phyloP scores from a whole-genome alignment of 1,140 invertebrate genomes.

The Gerris buenoi region DNA sequence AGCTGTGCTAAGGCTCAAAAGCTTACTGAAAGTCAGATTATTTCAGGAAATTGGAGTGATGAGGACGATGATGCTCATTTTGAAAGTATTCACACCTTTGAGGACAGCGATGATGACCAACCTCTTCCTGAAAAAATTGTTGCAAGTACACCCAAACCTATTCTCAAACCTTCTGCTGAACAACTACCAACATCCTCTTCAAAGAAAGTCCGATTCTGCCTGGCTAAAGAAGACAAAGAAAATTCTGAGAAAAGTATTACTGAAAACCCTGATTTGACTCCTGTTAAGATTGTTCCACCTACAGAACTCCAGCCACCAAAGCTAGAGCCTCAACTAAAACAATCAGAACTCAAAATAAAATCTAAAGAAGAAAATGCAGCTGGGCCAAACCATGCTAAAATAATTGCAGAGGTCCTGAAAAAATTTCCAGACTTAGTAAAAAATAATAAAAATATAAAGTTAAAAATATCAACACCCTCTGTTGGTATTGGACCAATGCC shows the following conservation, averaged over 20 bases:
- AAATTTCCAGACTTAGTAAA: constrained; percentile 75
- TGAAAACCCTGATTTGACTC: constrained; percentile 24
- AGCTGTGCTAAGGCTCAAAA: background rate
- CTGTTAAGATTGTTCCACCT: no score
- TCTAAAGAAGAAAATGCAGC: constrained; percentile 34
- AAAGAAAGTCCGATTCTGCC: constrained; percentile 33
- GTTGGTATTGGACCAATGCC: no score
- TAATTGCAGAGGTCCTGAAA: constrained; percentile 44
- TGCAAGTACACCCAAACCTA: background rate
- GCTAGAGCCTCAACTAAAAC: background rate
- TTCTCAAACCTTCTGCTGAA: constrained; percentile 13
- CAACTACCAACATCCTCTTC: constrained; percentile 6
- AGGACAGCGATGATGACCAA: constrained; percentile 12
- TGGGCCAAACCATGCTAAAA: constrained; percentile 65
- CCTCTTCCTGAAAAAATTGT: background rate
- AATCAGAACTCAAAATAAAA: background rate
- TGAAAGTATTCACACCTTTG: constrained; percentile 12
- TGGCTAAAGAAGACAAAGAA: constrained; percentile 31
- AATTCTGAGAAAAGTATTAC: constrained; percentile 31
- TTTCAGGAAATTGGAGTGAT: constrained; percentile 3
- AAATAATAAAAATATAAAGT: constrained; percentile 69
- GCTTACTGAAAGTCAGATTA: background rate
- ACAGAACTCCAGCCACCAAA: background rate
- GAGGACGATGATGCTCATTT: constrained; percentile 15
- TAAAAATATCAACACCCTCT: constrained; percentile 55